phyloP scores from a whole-genome alignment of 2,113 vertebrate genomes.

The Electrona antarctica region DNA sequence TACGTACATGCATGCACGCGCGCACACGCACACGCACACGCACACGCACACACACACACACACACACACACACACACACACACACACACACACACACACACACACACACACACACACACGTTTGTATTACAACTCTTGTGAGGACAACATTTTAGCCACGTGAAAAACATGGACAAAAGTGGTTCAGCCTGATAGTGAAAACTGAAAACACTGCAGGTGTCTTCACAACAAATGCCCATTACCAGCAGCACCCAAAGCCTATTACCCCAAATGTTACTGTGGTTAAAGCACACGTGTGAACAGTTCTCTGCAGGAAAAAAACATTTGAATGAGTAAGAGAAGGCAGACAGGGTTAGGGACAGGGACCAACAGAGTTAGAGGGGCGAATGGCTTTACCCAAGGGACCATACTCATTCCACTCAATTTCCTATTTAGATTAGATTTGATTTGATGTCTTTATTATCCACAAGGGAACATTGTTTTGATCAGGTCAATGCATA shows the following conservation, averaged over 20 bases:
- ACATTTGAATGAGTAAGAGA: not conserved
- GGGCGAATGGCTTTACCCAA: not conserved
- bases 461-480: too few relatives aligned
- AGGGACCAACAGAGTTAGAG: not conserved
- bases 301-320: not conserved
- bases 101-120: too few relatives aligned
- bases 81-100: too few relatives aligned
- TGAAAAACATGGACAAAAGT: constrained; percentile 14
- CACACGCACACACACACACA: not conserved
- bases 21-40: not conserved
- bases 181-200: not conserved
- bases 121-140: too few relatives aligned
- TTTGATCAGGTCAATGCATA: too few relatives aligned
- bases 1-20: not conserved
- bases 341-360: constrained; percentile 3
- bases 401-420: not conserved
- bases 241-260: constrained; percentile 9
- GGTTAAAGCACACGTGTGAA: not conserved
- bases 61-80: constrained; percentile 4
- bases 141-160: too few relatives aligned
- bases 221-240: constrained; percentile 17
- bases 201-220: not conserved
- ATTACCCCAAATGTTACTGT: not conserved
- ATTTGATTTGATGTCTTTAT: too few relatives aligned
- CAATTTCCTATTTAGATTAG: not conserved